A percentile compares a stretch with the other conserved stretches of the same genome.
These are phyloP conservation scores for Trachurus trachurus DNA, from an alignment of 2,797 vertebrate genomes.

Conservation along the genomic window DNA sequence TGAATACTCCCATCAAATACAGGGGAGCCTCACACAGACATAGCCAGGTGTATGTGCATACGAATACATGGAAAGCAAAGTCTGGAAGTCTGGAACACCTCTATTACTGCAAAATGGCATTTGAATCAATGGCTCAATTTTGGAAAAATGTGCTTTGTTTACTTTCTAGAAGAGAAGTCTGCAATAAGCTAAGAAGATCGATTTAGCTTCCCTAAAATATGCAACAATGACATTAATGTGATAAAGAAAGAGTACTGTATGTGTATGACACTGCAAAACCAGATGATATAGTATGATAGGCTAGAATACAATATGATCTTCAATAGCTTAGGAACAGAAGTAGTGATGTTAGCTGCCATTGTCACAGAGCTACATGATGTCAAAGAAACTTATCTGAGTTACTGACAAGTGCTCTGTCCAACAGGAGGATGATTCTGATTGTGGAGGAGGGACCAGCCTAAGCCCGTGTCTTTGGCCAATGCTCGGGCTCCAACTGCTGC, in stretches of 20 bases:
- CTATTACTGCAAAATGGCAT: background rate
- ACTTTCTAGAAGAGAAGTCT: constrained; percentile 10
- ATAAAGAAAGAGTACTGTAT: background rate
- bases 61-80: constrained; percentile 26
- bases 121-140: constrained; percentile 6
- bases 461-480: constrained; percentile 90
- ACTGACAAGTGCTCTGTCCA: constrained; percentile 63
- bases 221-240: background rate
- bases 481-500: constrained; percentile 89
- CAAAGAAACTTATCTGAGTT: constrained; percentile 16
- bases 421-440: constrained; percentile 97
- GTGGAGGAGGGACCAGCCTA: constrained; percentile 92
- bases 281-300: background rate
- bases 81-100: constrained; percentile 6
- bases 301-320: background rate
- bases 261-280: background rate
- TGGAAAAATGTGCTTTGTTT: background rate
- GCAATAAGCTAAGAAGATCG: background rate
- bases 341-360: background rate
- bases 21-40: constrained; percentile 15
- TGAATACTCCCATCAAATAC: constrained; percentile 70
- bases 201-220: background rate
- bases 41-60: constrained; percentile 38
- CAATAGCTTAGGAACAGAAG: background rate
- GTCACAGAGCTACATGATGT: background rate